Base-by-base conservation (phyloP, 2,888 invertebrate genomes). In the Hipparchia sbordonii region DNA sequence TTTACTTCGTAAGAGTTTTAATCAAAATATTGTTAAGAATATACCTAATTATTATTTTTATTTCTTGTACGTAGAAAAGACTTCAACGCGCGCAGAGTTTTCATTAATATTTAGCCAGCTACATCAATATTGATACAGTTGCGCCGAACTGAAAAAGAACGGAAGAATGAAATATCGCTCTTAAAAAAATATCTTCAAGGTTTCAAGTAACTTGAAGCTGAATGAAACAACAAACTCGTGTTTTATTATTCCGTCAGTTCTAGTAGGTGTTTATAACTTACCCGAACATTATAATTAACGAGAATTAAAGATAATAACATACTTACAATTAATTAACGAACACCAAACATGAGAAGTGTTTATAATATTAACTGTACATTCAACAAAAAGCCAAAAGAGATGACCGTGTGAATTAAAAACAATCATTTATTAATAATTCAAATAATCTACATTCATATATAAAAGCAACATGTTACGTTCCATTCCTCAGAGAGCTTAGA, bases 1-100 rank as follows among this genome's bases (percentile, higher is more conserved):
- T 46, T 46, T 46, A 46, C 46, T 46, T 46, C 6, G 6, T 6
- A 46, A 46, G 46, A 6, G 6, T 46, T 46, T 46, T 46, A 46
- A 46, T 46, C 23, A 46, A 46, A 6, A 46, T 6, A 46, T 46
- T 46, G 6, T 4, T 46, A 46, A 8, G 6, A 48, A 48, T 39
- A n/a, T n/a, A n/a, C 54, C n/a, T 13, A 52, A 39, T 39, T 39
- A 39, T 39, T 39, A 39, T 52, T 10, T 9, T 52, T 10, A 23
- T 23, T 45, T 13, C 33, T 23, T n/a, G 46, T 10, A 23, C 23
- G 12, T 52, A 84, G 82, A 84, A 84, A 87, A 86, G 85, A 87
- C 77, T 76, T 87, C 81, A 87, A 86, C 87, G 86, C 85, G 83
- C 80, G 59, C 45, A 13, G 2, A 67, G 46, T 56, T 56, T 60